phyloP scores from a whole-genome alignment of 2,113 vertebrate species.

The Mesocricetus auratus region DNA sequence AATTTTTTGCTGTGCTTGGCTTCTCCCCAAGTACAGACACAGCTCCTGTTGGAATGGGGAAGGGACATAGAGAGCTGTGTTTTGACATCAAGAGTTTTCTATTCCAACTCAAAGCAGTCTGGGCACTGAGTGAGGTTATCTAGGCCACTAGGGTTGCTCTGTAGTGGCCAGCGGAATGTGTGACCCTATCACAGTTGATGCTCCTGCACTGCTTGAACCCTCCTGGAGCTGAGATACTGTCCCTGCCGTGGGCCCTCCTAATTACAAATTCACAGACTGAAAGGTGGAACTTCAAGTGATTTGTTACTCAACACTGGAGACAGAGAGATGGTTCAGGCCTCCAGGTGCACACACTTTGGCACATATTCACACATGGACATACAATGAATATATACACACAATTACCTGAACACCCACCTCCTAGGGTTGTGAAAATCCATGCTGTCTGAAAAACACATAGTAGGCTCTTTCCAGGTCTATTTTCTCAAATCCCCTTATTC shows the following conservation, averaged over 20 bases:
- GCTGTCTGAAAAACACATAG: neutral
- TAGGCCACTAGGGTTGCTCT: neutral
- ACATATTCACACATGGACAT: neutral
- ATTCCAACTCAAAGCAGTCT: conserved; percentile 2
- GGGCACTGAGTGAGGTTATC: neutral
- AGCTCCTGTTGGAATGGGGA: conserved; percentile 55
- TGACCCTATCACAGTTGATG: neutral
- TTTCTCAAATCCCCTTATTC: neutral
- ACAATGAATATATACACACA: neutral
- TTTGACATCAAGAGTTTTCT: conserved; percentile 48
- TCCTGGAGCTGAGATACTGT: neutral
- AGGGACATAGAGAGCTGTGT: conserved; percentile 46
- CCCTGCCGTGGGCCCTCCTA: neutral
- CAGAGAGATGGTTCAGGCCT: too few species aligned
- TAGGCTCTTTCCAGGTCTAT: neutral
- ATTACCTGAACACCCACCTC: neutral
- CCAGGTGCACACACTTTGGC: neutral
- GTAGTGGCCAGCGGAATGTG: neutral
- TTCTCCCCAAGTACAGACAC: conserved; percentile 77
- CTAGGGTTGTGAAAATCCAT: neutral
- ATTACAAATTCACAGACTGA: conserved; percentile 14
- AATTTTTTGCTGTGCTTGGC: conserved; percentile 79
- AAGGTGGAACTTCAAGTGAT: neutral
- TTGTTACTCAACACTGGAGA: neutral
- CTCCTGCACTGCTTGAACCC: neutral